Percentiles rank a stretch among this genome's conserved stretches.
phyloP scores from a whole-genome alignment of 2,797 vertebrate species.

The Adelosebastes latens region DNA sequence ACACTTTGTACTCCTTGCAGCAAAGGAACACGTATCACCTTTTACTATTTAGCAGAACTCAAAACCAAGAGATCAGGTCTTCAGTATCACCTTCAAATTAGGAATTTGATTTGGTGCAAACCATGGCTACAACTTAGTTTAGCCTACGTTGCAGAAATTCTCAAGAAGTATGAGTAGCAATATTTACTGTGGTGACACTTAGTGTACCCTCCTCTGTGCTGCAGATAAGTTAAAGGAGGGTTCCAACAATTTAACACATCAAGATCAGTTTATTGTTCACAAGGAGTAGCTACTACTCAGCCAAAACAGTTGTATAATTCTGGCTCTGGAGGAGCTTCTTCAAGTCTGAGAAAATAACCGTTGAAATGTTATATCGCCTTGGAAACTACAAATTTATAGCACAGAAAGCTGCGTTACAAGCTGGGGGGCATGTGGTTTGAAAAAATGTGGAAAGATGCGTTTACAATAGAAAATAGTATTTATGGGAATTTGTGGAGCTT shows the following conservation, averaged over 20 bases:
- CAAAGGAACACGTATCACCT: slow-evolving; percentile 6
- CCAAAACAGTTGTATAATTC: neutral
- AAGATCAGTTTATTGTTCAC: neutral
- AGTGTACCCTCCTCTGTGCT: slow-evolving; percentile 8
- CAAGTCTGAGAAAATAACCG: neutral
- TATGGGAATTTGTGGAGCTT: neutral
- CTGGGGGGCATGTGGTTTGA: neutral
- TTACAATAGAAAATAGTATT: neutral
- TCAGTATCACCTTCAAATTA: slow-evolving; percentile 21
- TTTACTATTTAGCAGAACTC: slow-evolving; percentile 10
- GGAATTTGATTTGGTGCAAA: slow-evolving; percentile 12
- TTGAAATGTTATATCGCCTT: neutral
- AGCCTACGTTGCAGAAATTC: neutral
- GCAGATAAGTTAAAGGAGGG: neutral
- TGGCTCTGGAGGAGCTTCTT: neutral
- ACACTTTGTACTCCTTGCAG: slow-evolving; percentile 11
- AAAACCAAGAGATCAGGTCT: neutral
- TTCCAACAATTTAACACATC: neutral
- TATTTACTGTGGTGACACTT: slow-evolving; percentile 21
- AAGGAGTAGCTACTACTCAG: neutral
- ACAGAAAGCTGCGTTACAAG: slow-evolving; percentile 1
- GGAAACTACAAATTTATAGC: neutral
- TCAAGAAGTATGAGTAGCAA: slow-evolving; percentile 56
- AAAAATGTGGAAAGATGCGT: neutral
- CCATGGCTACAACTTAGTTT: neutral